Percentiles rank a stretch among this genome's conserved stretches.
Conservation (phyloP, 2,888 invertebrate genomes). For the Resseliella maxima region DNA sequence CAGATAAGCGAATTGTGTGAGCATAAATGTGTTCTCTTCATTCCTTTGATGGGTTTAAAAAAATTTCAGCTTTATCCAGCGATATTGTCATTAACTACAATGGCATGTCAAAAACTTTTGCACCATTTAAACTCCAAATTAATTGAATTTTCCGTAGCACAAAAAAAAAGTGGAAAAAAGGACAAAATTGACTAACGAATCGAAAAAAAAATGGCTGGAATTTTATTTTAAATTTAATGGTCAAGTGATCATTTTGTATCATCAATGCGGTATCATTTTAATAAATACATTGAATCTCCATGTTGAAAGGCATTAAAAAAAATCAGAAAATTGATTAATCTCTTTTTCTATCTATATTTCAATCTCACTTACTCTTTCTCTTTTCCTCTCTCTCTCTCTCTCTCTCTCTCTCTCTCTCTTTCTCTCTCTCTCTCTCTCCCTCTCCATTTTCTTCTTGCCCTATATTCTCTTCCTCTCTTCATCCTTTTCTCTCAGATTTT, state of each 20-base stretch:
- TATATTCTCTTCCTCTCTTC: too few relatives aligned
- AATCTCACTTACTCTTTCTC: too few relatives aligned
- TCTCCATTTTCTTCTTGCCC: too few relatives aligned
- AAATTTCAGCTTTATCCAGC: not conserved
- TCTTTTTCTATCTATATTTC: too few relatives aligned
- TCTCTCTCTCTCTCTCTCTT: too few relatives aligned
- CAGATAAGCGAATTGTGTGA: conserved; percentile 26
- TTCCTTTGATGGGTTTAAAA: not conserved
- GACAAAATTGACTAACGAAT: not conserved
- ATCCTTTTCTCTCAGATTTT: too few relatives aligned
- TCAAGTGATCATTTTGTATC: not conserved
- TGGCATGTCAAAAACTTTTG: not conserved
- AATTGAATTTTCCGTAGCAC: conserved; percentile 7
- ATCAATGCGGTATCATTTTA: not conserved
- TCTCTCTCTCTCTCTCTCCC: too few relatives aligned
- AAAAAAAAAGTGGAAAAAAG: not conserved
- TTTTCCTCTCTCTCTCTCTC: too few relatives aligned
- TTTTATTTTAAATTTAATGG: not conserved
- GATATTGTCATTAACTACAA: not conserved
- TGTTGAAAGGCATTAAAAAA: not conserved
- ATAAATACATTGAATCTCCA: not conserved
- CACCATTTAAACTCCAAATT: not conserved
- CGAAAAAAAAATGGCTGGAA: not conserved
- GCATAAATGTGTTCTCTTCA: not conserved
- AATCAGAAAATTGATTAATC: too few relatives aligned